phyloP scores from a whole-genome alignment of 2,888 invertebrate species.

The Apotomis turbidana region DNA sequence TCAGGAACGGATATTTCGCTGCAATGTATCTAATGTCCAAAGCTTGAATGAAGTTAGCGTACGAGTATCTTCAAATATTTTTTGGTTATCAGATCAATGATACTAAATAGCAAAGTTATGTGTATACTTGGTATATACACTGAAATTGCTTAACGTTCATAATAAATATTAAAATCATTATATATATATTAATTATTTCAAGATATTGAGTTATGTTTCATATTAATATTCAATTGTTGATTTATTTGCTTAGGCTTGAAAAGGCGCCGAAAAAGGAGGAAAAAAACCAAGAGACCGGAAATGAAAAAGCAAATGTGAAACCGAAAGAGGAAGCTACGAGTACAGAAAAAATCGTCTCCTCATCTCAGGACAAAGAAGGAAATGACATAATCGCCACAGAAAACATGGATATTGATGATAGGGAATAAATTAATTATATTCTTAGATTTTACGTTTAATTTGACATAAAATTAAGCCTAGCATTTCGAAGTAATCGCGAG shows the following conservation, averaged over 20 bases:
- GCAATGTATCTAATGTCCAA: too few relatives aligned
- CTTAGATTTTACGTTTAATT: slow-evolving; percentile 28
- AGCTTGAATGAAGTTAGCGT: too few relatives aligned
- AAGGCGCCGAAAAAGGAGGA: slow-evolving; percentile 54
- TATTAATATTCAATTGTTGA: too few relatives aligned
- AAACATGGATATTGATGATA: slow-evolving; percentile 69
- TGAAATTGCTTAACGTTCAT: too few relatives aligned
- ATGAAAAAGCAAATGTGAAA: slow-evolving; percentile 30
- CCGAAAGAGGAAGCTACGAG: slow-evolving; percentile 30
- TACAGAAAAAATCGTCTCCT: slow-evolving; percentile 42
- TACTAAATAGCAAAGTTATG: too few relatives aligned
- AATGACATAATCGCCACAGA: slow-evolving; percentile 58
- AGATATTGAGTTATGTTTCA: too few relatives aligned
- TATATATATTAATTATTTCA: too few relatives aligned
- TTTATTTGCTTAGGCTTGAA: slow-evolving; percentile 46
- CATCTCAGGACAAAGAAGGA: slow-evolving; percentile 41
- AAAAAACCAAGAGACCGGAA: slow-evolving; percentile 42
- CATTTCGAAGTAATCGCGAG: slow-evolving; percentile 17
- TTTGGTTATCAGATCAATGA: too few relatives aligned
- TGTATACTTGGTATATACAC: too few relatives aligned
- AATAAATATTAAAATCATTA: too few relatives aligned
- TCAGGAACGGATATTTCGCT: too few relatives aligned
- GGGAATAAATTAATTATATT: slow-evolving; percentile 52
- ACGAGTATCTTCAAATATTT: too few relatives aligned
- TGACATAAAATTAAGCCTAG: slow-evolving; percentile 25